phyloP scores from a whole-genome alignment of 2,797 vertebrate genomes.

The Siniperca undulata region DNA sequence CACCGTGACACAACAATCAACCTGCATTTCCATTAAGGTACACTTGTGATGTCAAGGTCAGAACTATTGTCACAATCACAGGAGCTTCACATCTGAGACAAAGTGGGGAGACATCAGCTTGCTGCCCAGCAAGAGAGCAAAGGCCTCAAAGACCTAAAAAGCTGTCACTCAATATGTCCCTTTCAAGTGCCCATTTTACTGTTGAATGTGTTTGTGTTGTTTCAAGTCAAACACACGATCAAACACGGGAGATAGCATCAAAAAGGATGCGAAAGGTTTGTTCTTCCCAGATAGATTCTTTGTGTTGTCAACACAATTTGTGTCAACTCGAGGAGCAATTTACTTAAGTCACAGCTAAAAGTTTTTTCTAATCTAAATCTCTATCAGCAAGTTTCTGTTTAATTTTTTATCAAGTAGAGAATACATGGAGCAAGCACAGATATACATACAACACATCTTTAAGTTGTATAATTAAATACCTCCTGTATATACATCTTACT shows the following conservation, averaged over 20 bases:
- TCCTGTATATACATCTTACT: not conserved
- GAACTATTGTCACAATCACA: conserved; percentile 54
- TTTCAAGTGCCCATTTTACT: conserved; percentile 68
- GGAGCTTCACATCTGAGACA: conserved; percentile 49
- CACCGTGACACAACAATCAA: conserved; percentile 31
- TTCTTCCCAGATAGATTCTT: conserved; percentile 47
- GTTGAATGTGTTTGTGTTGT: conserved; percentile 60
- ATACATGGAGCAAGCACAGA: not conserved
- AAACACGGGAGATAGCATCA: conserved; percentile 60
- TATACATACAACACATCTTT: not conserved
- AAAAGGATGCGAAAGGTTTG: conserved; percentile 47
- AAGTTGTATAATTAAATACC: not conserved
- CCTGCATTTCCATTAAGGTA: conserved; percentile 34
- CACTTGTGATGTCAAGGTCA: conserved; percentile 54
- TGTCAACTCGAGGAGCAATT: conserved; percentile 38
- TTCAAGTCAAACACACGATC: conserved; percentile 60
- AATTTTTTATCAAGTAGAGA: not conserved
- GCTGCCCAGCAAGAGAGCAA: conserved; percentile 56
- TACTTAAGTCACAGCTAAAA: conserved; percentile 16
- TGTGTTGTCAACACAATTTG: conserved; percentile 55
- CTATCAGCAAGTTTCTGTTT: conserved; percentile 14
- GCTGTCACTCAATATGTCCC: conserved; percentile 71
- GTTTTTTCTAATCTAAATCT: conserved; percentile 17
- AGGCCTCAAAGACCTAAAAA: conserved; percentile 67
- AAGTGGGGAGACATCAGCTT: conserved; percentile 58